Evolutionary conservation across 1,140 invertebrate species (phyloP).

Genomic region (Zaprionus ornatus): DNA sequence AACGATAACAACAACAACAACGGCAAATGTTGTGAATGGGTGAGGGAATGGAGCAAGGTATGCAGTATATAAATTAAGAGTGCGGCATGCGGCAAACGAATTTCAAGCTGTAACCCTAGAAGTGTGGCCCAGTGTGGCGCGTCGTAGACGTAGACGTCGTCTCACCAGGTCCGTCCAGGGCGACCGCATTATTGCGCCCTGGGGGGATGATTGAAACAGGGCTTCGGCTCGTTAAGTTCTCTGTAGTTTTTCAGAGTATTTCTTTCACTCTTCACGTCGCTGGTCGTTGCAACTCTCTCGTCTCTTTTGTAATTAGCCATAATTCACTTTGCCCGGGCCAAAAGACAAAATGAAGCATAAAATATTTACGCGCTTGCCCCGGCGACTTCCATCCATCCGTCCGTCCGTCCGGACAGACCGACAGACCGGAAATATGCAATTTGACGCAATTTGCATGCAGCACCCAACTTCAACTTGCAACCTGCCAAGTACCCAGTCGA

Average conservation of each 20-base stretch:
- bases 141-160: constrained; percentile 14
- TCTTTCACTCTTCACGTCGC: constrained; percentile 23
- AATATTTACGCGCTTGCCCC: constrained; percentile 71
- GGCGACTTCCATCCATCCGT: not conserved
- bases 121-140: constrained; percentile 62
- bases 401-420: not conserved
- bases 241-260: constrained; percentile 25
- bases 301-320: constrained; percentile 72
- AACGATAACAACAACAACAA: constrained; percentile 34
- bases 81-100: constrained; percentile 61
- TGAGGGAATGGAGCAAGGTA: constrained; percentile 53
- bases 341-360: constrained; percentile 79
- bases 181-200: constrained; percentile 75
- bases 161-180: constrained; percentile 2
- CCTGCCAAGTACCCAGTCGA: constrained; percentile 1
- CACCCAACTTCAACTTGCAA: constrained; percentile 17
- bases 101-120: constrained; percentile 75
- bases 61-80: constrained; percentile 62
- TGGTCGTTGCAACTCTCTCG: not conserved
- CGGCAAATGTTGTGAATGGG: not conserved
- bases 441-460: constrained; percentile 80
- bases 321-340: constrained; percentile 77
- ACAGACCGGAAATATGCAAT: constrained; percentile 79
- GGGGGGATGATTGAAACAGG: constrained; percentile 67
- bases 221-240: constrained; percentile 32